These are phyloP conservation scores for Azorinus chamasolen DNA, from an alignment of 2,888 invertebrate species.

Conservation along the genomic window DNA sequence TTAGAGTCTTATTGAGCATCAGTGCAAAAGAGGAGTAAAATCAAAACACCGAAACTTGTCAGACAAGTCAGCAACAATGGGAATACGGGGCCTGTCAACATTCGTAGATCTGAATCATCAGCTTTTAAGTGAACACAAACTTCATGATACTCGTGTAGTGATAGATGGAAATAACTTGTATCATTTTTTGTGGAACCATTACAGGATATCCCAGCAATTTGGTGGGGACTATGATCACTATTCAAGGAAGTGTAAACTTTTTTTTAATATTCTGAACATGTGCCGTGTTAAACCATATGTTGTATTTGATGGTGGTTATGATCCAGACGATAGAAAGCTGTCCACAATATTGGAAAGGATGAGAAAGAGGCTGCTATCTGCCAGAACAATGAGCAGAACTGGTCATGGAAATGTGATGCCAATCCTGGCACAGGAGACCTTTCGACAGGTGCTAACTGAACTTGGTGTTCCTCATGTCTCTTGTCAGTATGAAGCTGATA, in stretches of 20 bases:
- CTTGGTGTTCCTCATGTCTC: constrained; percentile 90
- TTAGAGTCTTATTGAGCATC: no score
- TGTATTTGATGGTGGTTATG: constrained; percentile 85
- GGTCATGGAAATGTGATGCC: constrained; percentile 90
- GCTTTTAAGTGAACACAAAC: constrained; percentile 86
- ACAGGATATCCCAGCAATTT: constrained; percentile 75
- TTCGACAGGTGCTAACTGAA: constrained; percentile 90
- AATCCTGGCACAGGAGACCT: constrained; percentile 91
- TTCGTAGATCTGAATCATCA: constrained; percentile 84
- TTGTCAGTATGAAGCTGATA: constrained; percentile 96
- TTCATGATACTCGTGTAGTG: constrained; percentile 81
- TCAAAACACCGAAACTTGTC: no score
- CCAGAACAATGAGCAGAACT: constrained; percentile 64
- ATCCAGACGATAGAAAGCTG: constrained; percentile 82
- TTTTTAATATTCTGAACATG: constrained; percentile 74
- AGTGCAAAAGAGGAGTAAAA: no score
- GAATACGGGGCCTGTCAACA: constrained; percentile 94
- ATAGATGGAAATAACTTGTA: constrained; percentile 85
- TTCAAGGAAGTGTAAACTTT: constrained; percentile 68
- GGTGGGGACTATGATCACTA: constrained; percentile 86
- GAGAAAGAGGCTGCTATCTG: constrained; percentile 73
- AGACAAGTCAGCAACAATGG: constrained; percentile 89
- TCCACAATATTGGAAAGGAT: constrained; percentile 79
- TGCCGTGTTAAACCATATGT: constrained; percentile 82
- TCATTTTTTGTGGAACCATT: constrained; percentile 39